Base-by-base conservation (phyloP, 2,888 invertebrate species). In the Clepsis dumicolana region DNA sequence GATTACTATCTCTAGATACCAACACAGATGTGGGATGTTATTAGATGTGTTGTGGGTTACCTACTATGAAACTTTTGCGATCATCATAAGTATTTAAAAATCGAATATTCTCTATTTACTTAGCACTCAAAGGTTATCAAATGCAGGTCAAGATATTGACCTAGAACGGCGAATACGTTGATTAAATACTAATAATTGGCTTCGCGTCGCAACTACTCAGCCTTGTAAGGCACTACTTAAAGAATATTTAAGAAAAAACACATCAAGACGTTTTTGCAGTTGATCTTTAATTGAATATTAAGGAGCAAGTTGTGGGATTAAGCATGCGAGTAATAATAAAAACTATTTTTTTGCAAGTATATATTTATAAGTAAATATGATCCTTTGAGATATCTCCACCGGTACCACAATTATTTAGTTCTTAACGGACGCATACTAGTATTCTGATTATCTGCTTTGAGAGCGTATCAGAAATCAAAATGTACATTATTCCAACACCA, bases 71-170 rank as follows among this genome's bases (percentile, higher is more conserved):
- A n/a, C n/a, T n/a, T n/a, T n/a, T n/a, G n/a, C n/a, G n/a, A n/a
- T n/a, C n/a, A n/a, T n/a, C n/a, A n/a, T n/a, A n/a, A n/a, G n/a
- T n/a, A n/a, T n/a, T n/a, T n/a, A n/a, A n/a, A n/a, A n/a, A n/a
- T n/a, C n/a, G n/a, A n/a, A n/a, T n/a, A n/a, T 48, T 48, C 12
- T 48, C 38, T 59, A 25, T 59, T 59, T 59, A 25, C 41, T 59
- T 59, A 14, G 59, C 12, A 48, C 21, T 27, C 69, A 78, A 78
- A 85, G 86, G 86, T 79, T 86, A 86, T 87, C 86, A 75, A 76
- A 74, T 74, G 66, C 70, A 77, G 74, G 76, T 73, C 74, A 72
- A 75, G 80, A 80, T 82, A 83, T 80, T 80, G 80, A 75, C 74
- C 77, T 77, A 64, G 52, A 48, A 54, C 35, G 59, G 75, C 69